phyloP scores from a whole-genome alignment of 2,888 invertebrate genomes.

The Conistra vaccinii region DNA sequence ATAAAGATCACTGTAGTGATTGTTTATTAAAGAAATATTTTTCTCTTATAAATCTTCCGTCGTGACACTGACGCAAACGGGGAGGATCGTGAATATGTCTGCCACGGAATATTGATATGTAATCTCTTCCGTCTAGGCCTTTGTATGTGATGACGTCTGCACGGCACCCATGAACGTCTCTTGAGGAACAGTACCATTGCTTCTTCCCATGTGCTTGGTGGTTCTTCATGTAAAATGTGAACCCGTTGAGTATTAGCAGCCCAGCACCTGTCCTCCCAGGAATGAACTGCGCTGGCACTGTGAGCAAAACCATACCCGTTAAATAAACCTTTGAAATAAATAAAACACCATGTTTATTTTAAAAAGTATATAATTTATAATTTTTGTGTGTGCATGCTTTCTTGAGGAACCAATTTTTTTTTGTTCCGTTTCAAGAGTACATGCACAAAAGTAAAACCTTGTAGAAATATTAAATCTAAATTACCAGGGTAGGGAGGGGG shows the following conservation, averaged over 20 bases:
- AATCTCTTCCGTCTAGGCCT: constrained; percentile 84
- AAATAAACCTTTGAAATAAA: constrained; percentile 64
- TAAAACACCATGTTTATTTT: constrained; percentile 63
- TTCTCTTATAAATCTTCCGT: constrained; percentile 87
- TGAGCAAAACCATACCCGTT: constrained; percentile 75
- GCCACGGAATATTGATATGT: constrained; percentile 87
- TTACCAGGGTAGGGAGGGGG: constrained; percentile 63
- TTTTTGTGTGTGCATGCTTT: constrained; percentile 53
- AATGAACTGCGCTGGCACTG: constrained; percentile 88
- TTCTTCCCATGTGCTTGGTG: constrained; percentile 88
- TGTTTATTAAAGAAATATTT: constrained; percentile 77
- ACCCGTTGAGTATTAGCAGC: constrained; percentile 85
- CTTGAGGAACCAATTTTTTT: constrained; percentile 53
- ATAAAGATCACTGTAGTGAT: constrained; percentile 71
- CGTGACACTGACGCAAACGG: constrained; percentile 85
- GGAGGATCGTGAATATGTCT: constrained; percentile 86
- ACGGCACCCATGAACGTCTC: constrained; percentile 86
- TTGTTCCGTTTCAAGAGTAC: constrained; percentile 57
- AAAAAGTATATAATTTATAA: constrained; percentile 49
- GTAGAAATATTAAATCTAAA: constrained; percentile 14
- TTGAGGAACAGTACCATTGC: constrained; percentile 88
- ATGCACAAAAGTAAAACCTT: constrained; percentile 34
- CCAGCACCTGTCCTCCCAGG: constrained; percentile 87
- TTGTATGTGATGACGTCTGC: constrained; percentile 88
- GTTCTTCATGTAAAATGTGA: constrained; percentile 89